A percentile compares a stretch with the other conserved stretches of the same genome.
phyloP scores from a whole-genome alignment of 2,113 vertebrate species.

The Phrynosoma platyrhinos region DNA sequence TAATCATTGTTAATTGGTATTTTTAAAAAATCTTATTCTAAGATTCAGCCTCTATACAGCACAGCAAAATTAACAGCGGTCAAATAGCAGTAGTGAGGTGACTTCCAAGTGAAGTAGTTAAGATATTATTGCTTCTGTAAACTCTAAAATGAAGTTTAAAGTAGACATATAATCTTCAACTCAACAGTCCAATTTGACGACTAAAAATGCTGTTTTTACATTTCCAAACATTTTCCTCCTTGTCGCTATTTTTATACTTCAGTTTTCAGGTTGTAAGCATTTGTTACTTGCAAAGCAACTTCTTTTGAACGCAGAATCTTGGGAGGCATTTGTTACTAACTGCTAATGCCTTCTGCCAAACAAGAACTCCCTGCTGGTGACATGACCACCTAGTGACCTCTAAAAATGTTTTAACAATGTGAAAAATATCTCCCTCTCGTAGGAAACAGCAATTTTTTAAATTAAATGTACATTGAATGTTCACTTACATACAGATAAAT shows the following conservation, averaged over 20 bases:
- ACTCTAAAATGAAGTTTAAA: constrained; percentile 75
- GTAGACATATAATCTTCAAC: constrained; percentile 78
- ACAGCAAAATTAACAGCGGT: constrained; percentile 60
- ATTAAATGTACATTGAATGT: constrained; percentile 85
- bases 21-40: constrained; percentile 47
- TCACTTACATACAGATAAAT: constrained; percentile 88
- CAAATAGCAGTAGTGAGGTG: constrained; percentile 68
- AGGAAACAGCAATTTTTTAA: constrained; percentile 88
- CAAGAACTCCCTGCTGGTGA: constrained; percentile 87
- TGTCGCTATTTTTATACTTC: constrained; percentile 84
- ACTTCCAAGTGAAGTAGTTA: constrained; percentile 74
- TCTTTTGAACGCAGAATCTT: constrained; percentile 81
- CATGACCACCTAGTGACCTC: constrained; percentile 90
- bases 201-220: constrained; percentile 83
- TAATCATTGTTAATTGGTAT: constrained; percentile 48
- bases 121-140: constrained; percentile 82
- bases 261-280: constrained; percentile 86
- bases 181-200: constrained; percentile 83
- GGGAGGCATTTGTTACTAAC: constrained; percentile 87
- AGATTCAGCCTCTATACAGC: constrained; percentile 11
- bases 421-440: constrained; percentile 91
- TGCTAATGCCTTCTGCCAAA: constrained; percentile 86
- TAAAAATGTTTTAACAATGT: constrained; percentile 91
- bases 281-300: constrained; percentile 83
- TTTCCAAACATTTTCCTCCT: constrained; percentile 81